Conservation (phyloP, 2,797 vertebrate genomes). For the Sebastes trivittatus region DNA sequence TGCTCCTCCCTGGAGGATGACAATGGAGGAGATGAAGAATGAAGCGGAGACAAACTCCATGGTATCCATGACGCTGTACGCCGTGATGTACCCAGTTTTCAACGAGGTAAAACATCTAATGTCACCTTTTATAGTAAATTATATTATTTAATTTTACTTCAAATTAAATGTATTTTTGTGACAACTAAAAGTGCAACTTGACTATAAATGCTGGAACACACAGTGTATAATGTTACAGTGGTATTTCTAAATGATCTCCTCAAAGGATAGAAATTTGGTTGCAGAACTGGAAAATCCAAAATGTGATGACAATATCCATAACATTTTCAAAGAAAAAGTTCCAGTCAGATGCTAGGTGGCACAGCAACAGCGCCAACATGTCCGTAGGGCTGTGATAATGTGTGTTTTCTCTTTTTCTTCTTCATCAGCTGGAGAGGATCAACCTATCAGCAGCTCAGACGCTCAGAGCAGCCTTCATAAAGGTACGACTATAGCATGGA, state of each 20-base stretch:
- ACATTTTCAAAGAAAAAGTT: not conserved
- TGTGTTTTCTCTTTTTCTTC: not conserved
- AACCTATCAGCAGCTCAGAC: constrained; percentile 99
- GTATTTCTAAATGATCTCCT: not conserved
- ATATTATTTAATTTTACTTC: not conserved
- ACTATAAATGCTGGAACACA: not conserved
- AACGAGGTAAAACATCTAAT: constrained; percentile 87
- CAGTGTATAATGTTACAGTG: not conserved
- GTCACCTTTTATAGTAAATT: not conserved
- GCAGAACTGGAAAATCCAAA: not conserved
- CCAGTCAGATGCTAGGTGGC: not conserved
- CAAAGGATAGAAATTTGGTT: not conserved
- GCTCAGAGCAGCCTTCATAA: constrained; percentile 97
- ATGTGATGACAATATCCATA: not conserved
- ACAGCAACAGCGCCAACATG: not conserved
- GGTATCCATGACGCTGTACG: constrained; percentile 99
- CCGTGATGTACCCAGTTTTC: constrained; percentile 99
- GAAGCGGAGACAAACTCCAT: constrained; percentile 99
- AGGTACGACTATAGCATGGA: constrained; percentile 81
- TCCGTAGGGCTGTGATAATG: not conserved
- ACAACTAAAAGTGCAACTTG: not conserved
- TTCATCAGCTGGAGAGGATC: constrained; percentile 93
- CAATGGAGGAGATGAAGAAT: constrained; percentile 99
- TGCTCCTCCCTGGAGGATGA: constrained; percentile 97
- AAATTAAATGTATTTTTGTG: not conserved